Conservation (phyloP, 1,140 invertebrate species). For the Anastatus disparis region DNA sequence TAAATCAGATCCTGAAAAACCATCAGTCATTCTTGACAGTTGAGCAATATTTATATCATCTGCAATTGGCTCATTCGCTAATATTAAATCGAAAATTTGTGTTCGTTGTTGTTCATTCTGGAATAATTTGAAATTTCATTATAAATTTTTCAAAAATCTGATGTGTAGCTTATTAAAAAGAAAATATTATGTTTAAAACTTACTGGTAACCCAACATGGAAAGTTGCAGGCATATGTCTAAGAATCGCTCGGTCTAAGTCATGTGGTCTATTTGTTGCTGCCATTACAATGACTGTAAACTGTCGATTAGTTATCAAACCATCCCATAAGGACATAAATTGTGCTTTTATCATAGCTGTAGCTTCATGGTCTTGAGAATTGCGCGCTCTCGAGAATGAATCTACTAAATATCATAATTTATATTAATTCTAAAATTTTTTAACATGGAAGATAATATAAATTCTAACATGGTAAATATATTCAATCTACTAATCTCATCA, state of each 20-base stretch:
- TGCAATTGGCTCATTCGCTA: conserved; percentile 79
- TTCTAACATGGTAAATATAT: too few relatives aligned
- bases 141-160: conserved; percentile 1
- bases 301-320: conserved; percentile 84
- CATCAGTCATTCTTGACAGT: conserved; percentile 82
- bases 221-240: conserved; percentile 94
- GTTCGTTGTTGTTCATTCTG: conserved; percentile 76
- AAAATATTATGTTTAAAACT: conserved; percentile 41
- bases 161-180: neutral
- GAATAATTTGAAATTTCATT: conserved; percentile 48
- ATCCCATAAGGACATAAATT: conserved; percentile 91
- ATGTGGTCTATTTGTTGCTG: conserved; percentile 94
- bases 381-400: conserved; percentile 92
- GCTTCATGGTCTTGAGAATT: conserved; percentile 95
- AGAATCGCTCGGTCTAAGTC: conserved; percentile 97
- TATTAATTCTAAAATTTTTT: neutral
- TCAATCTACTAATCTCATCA: conserved; percentile 87
- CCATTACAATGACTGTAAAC: conserved; percentile 90
- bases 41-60: conserved; percentile 77
- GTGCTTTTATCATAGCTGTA: conserved; percentile 98
- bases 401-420: conserved; percentile 62
- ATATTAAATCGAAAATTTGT: conserved; percentile 83
- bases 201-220: conserved; percentile 88
- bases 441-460: neutral
- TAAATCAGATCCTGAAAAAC: conserved; percentile 93